Conservation (phyloP, 37 sponge, comb jelly and placozoan species). For the Bolinopsis microptera region DNA sequence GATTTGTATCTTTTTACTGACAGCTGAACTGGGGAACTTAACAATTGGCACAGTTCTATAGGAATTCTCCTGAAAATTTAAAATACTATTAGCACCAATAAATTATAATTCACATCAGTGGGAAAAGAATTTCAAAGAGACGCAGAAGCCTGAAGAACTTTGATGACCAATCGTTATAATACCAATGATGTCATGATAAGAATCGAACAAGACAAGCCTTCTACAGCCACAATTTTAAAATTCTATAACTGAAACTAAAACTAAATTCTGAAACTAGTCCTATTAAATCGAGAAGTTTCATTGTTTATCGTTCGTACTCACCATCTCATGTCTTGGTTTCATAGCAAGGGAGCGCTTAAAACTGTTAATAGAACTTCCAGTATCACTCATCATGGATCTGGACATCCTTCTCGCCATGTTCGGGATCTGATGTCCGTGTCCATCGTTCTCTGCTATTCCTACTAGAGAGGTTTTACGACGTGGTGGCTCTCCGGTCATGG, state of each 20-base stretch:
- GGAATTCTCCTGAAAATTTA: conserved; percentile 30
- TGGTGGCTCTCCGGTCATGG: neutral
- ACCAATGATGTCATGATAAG: no score
- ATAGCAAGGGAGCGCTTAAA: neutral
- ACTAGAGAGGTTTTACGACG: neutral
- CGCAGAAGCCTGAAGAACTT: neutral
- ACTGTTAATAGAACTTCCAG: conserved; percentile 41
- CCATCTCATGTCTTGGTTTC: conserved; percentile 7
- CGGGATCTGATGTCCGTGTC: neutral
- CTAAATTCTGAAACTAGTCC: no score
- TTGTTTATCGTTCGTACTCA: neutral
- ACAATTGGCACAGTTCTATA: neutral
- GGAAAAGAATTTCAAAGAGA: neutral
- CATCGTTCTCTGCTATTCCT: conserved; percentile 3
- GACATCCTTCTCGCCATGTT: conserved; percentile 20
- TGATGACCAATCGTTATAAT: no score
- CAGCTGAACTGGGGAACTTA: conserved; percentile 11
- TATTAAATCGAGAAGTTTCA: no score
- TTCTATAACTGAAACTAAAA: no score
- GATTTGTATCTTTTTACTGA: neutral
- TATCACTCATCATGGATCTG: conserved; percentile 32
- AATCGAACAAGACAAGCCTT: no score
- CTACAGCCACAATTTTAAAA: no score
- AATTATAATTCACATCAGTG: neutral
- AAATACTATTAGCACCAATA: no score